Conservation (phyloP, 2,113 vertebrate species). For the Capreolus pygargus region DNA sequence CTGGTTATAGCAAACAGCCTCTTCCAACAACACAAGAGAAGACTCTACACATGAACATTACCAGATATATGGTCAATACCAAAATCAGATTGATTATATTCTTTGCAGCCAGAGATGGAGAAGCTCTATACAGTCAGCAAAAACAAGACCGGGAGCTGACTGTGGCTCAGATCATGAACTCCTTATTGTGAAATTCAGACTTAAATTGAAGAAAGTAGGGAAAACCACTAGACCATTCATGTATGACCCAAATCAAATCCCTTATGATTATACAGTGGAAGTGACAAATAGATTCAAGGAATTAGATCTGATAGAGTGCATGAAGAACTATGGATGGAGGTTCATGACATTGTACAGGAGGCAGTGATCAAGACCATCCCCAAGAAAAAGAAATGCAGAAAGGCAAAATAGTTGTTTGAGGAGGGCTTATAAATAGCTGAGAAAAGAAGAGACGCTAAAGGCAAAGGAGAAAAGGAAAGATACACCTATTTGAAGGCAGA, state of each 20-base stretch:
- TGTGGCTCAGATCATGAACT: neutral
- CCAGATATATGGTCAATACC: neutral
- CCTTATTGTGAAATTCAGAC: neutral
- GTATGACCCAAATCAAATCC: neutral
- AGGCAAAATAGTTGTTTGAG: neutral
- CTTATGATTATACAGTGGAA: neutral
- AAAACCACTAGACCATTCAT: neutral
- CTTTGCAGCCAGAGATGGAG: neutral
- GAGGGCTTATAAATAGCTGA: neutral
- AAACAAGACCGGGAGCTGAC: neutral
- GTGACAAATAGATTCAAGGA: neutral
- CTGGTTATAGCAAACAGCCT: neutral
- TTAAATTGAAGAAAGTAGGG: neutral
- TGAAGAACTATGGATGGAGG: neutral
- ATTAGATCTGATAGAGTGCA: neutral
- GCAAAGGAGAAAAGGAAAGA: neutral
- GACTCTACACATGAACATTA: neutral
- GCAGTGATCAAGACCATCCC: neutral
- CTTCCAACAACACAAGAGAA: neutral
- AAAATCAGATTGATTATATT: neutral
- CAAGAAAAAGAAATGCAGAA: neutral
- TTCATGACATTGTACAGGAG: neutral
- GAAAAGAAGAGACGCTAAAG: neutral
- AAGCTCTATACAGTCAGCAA: neutral
- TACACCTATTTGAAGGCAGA: neutral